Conservation (phyloP, 2,888 invertebrate genomes). For the Troides helena region DNA sequence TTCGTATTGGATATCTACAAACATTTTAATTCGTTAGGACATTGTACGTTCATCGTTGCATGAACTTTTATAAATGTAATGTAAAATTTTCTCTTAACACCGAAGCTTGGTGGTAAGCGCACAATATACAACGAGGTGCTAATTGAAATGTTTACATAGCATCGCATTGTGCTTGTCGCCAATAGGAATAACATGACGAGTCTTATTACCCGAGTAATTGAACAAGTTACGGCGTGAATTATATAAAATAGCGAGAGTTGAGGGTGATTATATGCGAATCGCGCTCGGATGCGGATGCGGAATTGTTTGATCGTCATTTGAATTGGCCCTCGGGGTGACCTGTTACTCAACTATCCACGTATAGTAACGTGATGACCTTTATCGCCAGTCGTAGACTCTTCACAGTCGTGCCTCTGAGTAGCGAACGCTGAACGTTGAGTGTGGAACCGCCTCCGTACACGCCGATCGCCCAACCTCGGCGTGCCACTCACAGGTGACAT, state of each 20-base stretch:
- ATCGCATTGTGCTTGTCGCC: not conserved
- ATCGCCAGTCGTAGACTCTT: constrained; percentile 35
- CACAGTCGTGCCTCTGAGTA: constrained; percentile 33
- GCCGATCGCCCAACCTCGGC: constrained; percentile 53
- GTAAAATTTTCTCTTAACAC: not conserved
- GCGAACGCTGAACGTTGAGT: constrained; percentile 11
- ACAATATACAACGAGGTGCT: too few species aligned
- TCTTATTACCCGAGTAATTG: not conserved
- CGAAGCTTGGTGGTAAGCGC: not conserved
- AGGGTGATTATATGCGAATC: constrained; percentile 44
- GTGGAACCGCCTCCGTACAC: constrained; percentile 28
- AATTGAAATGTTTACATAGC: not conserved
- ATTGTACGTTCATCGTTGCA: not conserved
- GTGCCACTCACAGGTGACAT: constrained; percentile 51
- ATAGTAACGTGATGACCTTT: constrained; percentile 63
- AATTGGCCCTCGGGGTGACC: constrained; percentile 63
- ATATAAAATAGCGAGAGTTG: constrained; percentile 65
- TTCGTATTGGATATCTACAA: not conserved
- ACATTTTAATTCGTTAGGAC: not conserved
- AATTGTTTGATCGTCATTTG: constrained; percentile 51
- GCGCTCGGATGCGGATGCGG: constrained; percentile 72
- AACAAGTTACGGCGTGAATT: constrained; percentile 34
- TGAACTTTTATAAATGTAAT: not conserved
- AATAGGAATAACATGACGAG: not conserved
- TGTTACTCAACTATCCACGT: constrained; percentile 67